phyloP scores from a whole-genome alignment of 2,113 vertebrate species.

The Nipponia nippon region DNA sequence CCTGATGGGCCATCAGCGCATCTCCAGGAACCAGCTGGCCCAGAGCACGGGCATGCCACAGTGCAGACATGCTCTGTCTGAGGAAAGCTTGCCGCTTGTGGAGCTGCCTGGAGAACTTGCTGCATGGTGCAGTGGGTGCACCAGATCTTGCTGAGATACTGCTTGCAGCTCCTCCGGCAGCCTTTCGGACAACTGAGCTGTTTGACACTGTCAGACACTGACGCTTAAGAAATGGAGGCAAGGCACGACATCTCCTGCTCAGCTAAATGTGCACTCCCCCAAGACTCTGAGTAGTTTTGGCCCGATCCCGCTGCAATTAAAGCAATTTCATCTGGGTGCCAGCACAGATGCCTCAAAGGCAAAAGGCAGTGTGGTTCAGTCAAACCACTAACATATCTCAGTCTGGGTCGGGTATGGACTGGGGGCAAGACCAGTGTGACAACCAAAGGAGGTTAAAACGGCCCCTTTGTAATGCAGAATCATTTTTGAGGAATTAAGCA shows the following conservation, averaged over 20 bases:
- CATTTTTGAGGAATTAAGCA: not conserved
- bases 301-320: rapidly evolving
- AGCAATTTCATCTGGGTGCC: not conserved
- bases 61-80: no score
- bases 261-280: not conserved
- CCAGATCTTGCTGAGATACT: not conserved
- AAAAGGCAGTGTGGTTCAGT: not conserved
- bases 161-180: not conserved
- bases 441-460: not conserved
- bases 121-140: rapidly evolving
- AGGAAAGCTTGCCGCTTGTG: not conserved
- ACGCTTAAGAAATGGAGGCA: not conserved
- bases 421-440: not conserved
- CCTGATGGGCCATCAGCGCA: no score
- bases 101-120: not conserved
- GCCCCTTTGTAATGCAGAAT: not conserved
- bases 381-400: not conserved
- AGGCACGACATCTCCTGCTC: not conserved
- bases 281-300: not conserved
- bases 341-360: not conserved
- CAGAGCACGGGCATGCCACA: not conserved
- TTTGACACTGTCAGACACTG: not conserved
- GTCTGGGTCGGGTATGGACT: no score
- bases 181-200: not conserved
- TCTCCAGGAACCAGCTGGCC: not conserved